These are phyloP conservation scores for Heterocephalus glaber DNA, from an alignment of 2,113 vertebrate genomes.

Conservation along the genomic window DNA sequence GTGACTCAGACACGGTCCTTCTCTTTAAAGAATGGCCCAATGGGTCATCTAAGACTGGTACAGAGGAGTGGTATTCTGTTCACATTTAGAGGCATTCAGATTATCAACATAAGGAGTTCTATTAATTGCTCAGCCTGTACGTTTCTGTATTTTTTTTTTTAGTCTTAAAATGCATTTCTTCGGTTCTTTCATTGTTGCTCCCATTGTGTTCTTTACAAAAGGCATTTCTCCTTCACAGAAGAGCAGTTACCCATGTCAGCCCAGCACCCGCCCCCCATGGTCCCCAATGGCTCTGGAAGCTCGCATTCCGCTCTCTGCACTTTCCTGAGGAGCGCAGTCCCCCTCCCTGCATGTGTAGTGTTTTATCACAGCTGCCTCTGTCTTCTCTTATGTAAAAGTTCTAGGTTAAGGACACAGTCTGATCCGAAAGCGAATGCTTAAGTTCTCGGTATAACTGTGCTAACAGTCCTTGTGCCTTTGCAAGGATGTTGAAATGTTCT, in stretches of 20 bases:
- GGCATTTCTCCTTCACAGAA: not conserved
- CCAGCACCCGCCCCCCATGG: too few species aligned
- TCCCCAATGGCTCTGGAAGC: not conserved
- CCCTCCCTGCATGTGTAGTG: not conserved
- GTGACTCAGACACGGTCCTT: not conserved
- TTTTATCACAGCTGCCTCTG: not conserved
- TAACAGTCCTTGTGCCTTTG: slow-evolving; percentile 33
- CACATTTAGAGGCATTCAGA: not conserved
- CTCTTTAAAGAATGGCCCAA: not conserved
- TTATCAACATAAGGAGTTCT: not conserved
- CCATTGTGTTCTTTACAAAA: not conserved
- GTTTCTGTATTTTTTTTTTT: not conserved
- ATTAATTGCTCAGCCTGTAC: not conserved
- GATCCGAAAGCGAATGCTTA: slow-evolving; percentile 19
- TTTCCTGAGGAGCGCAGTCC: not conserved
- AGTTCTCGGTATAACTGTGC: not conserved
- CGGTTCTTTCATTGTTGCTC: not conserved
- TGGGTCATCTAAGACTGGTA: not conserved
- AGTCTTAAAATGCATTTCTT: not conserved
- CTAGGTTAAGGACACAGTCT: not conserved
- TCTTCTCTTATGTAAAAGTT: slow-evolving; percentile 14
- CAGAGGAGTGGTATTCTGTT: not conserved
- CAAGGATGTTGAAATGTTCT: slow-evolving; percentile 52
- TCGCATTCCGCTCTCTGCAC: not conserved
- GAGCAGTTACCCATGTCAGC: not conserved